These are phyloP conservation scores for Prenolepis imparis DNA, from an alignment of 2,888 invertebrate genomes.

Conservation along the genomic window DNA sequence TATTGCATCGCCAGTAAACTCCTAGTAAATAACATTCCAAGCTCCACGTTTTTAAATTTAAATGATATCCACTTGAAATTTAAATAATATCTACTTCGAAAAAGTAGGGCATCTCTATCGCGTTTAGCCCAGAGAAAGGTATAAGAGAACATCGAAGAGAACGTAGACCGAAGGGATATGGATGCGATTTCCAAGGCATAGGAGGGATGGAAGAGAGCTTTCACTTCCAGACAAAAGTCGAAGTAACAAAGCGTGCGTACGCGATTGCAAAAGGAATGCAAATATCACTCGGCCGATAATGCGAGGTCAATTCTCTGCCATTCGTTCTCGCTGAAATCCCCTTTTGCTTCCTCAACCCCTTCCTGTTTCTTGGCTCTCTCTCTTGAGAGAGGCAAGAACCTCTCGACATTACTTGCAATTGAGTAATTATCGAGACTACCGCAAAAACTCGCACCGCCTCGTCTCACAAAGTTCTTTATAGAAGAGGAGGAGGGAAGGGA, in stretches of 20 bases:
- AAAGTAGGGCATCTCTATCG: conserved; percentile 28
- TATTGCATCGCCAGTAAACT: conserved; percentile 10
- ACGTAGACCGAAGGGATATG: background rate
- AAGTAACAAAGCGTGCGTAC: conserved; percentile 65
- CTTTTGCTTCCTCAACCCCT: background rate
- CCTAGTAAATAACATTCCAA: conserved; percentile 25
- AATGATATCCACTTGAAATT: conserved; percentile 40
- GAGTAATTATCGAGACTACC: conserved; percentile 57
- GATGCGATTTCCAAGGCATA: background rate
- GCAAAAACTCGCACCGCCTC: conserved; percentile 33
- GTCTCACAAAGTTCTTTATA: conserved; percentile 13
- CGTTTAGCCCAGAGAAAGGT: background rate
- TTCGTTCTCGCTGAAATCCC: conserved; percentile 7
- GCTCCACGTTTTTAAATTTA: conserved; percentile 39
- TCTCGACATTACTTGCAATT: conserved; percentile 38
- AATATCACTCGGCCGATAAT: conserved; percentile 84
- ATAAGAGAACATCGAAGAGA: conserved; percentile 26
- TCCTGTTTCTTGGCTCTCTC: conserved; percentile 18
- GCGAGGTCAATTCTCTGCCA: conserved; percentile 80
- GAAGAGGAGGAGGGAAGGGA: background rate
- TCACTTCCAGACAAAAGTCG: conserved; percentile 28
- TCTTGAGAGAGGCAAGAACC: background rate
- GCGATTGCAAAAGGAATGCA: conserved; percentile 84
- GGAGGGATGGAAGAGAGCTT: conserved; percentile 14
- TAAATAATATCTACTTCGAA: conserved; percentile 47